These are phyloP conservation scores for Terrapene triunguis DNA, from an alignment of 2,113 vertebrate species.

Conservation along the genomic window DNA sequence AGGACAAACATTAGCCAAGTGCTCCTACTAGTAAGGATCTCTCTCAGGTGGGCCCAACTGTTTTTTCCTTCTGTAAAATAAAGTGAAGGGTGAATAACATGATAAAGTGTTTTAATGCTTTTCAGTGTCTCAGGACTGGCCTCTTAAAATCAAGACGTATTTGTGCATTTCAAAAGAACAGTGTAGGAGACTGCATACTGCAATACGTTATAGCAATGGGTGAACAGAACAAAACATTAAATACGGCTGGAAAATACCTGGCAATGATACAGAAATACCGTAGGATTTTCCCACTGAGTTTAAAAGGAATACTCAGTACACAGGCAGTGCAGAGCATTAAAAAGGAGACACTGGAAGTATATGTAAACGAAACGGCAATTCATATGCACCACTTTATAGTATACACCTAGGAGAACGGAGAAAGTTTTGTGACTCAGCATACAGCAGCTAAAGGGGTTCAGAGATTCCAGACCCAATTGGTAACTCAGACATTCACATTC, in stretches of 20 bases:
- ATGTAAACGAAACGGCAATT: not conserved
- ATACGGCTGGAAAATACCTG: not conserved
- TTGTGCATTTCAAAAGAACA: not conserved
- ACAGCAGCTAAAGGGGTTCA: not conserved
- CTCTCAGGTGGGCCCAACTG: not conserved
- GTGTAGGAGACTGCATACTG: not conserved
- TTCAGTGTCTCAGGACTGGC: not conserved
- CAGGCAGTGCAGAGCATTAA: not conserved
- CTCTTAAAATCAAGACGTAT: not conserved
- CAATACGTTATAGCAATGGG: not conserved
- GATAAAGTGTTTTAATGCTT: fast-evolving
- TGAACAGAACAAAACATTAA: not conserved
- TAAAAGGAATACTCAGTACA: not conserved
- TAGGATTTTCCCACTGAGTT: not conserved
- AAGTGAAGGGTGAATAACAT: not conserved
- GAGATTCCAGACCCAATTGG: not conserved
- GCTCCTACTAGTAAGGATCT: fast-evolving
- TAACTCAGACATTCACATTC: not conserved
- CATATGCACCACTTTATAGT: fast-evolving
- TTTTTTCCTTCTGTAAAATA: not conserved
- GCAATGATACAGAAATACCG: not conserved
- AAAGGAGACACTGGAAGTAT: fast-evolving
- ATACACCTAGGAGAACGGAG: fast-evolving
- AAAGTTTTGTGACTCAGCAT: not conserved
- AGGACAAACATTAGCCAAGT: not conserved